Base-by-base conservation (phyloP, 2,797 vertebrate species). In the Alauda arvensis region DNA sequence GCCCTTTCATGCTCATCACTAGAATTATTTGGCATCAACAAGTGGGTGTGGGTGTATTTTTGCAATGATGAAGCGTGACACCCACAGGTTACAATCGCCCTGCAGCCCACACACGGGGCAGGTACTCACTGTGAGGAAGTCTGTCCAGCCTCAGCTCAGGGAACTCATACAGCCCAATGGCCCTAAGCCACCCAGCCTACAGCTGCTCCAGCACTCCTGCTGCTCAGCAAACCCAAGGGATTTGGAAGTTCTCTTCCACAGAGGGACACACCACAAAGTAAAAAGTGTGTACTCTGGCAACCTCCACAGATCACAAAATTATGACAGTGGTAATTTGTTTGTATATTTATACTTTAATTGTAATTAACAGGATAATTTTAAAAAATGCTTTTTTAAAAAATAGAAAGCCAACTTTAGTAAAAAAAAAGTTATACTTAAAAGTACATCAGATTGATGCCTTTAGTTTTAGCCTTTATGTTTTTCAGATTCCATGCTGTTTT, bases 41-140 rank as follows among this genome's bases (percentile, higher is more conserved):
- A 48, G 51, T 16, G 67, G 91, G 90, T 39, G 90, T 89, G 90
- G 76, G 65, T 74, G 12, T 75, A 31, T 76, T 86, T 93, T 56
- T 71, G 81, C 72, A 85, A 92, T 92, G 74, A 57, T 5, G 1
- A 83, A 63, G 88, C 1, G 2, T 87, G 91, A 94, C 88, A 72
- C 77, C 63, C 20, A 29, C 26, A 70, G 69, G 45, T 88, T 49
- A 87, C 67, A 84, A 74, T 31, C 46, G 43, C 78, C 55, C 1
- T 82, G 68, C 85, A 83, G 13, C 82, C 84, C 77, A 92, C 93
- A 28, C 3, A 13, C 63, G 2, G 25, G 80, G 60, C 60, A 74
- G 75, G 43, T 37, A 37, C 10, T 37, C 37, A 37, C 49, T 7
- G 18, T 10, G 45, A 1, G 0, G 46, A 83, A 78, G 67, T 49